Base-by-base conservation (phyloP, 2,113 vertebrate genomes). In the Actinemys pallida region DNA sequence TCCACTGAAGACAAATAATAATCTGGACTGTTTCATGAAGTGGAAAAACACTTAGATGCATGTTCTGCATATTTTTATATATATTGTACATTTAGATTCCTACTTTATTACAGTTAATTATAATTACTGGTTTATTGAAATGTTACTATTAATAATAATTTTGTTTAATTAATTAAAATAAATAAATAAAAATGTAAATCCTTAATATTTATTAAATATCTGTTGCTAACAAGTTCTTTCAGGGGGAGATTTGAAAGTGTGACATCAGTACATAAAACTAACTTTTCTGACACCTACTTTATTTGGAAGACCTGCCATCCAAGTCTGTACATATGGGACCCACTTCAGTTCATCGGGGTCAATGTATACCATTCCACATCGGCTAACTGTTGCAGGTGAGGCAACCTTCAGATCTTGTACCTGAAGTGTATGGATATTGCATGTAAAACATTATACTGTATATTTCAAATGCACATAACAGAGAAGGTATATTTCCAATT, bases 321-420 rank as follows among this genome's bases (percentile, higher is more conserved):
- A 99, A 3, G 99, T 99, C 96, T 99, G 97, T 27, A 99, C 98
- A 42, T 98, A 99, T 27, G 99, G 99, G 98, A 98, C 98, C 99
- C 99, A 99, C 88, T 99, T 99, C 49, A 99, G 98, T 90, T 99
- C 99, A 31, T 98, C 98, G 2, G 99, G 97, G 96, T 99, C 99
- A 81, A 99, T 98, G 91, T 98, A 99, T 19, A 99, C 99, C 99
- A 99, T 99, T 86, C 99, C 99, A 97, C 99, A 99, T 14, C 99
- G 98, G 91, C 99, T 99, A 95, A 99, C 99, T 5, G 99, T 99
- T 16, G 99, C 99, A 62, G 99, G 99, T 80, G 99, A 99, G 31
- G 99, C 99, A 57, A 99, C 98, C 35, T 95, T 98, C 87, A 99
- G 96, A 89, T 99, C 99, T 95, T 99, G 99, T 56, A 99, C 99